These are phyloP conservation scores for Chondrilla cf. caribensis DNA, from an alignment of 37 sponge, comb jelly and placozoan species.

Conservation along the genomic window DNA sequence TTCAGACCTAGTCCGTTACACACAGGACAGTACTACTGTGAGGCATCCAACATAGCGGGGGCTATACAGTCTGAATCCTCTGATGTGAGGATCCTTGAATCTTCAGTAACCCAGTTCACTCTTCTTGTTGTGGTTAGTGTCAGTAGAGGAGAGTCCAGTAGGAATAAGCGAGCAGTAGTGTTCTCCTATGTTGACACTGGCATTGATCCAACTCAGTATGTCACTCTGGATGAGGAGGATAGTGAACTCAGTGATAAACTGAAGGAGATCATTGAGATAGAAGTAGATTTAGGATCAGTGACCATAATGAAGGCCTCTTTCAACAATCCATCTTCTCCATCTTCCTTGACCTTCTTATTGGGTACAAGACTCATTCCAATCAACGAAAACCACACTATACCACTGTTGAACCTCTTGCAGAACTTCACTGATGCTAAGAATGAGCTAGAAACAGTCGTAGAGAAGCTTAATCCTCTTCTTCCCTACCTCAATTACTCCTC, in stretches of 20 bases:
- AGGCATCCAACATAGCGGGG: not conserved
- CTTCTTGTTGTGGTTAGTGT: constrained; percentile 1
- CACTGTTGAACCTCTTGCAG: not conserved
- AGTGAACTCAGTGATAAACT: not conserved
- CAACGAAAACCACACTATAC: not conserved
- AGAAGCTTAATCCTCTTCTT: not conserved
- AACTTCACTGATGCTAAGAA: constrained; percentile 5
- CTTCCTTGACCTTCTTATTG: not conserved
- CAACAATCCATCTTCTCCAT: not conserved
- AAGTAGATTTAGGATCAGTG: not conserved
- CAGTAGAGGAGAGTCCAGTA: not conserved
- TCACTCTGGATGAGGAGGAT: not conserved
- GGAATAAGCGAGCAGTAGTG: not conserved
- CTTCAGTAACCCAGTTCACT: constrained; percentile 6
- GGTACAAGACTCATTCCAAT: not conserved
- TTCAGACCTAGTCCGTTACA: not conserved
- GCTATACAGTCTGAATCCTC: not conserved
- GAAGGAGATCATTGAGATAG: not conserved
- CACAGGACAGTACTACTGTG: constrained; percentile 13
- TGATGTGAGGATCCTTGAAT: not conserved
- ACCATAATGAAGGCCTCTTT: not conserved
- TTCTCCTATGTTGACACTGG: not conserved
- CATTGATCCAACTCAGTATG: not conserved
- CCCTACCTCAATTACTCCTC: not conserved
- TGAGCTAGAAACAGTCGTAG: not conserved